Evolutionary conservation across 2,797 vertebrate species (phyloP), one percentile per base, ranked within the genome.

Genomic region (Acrossocheilus wenchowensis): DNA sequence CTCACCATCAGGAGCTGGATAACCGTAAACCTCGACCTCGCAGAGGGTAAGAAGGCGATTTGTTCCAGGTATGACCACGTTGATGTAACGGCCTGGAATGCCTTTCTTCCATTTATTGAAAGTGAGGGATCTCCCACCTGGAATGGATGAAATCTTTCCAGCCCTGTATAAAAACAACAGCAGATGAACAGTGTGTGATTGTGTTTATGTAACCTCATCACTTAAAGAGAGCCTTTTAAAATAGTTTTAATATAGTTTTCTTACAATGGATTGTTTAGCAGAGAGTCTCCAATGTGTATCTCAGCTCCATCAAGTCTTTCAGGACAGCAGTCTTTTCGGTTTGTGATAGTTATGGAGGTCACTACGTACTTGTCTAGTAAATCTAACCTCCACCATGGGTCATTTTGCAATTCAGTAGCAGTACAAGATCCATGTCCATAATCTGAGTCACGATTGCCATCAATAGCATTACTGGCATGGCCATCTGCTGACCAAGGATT

Each of bases 301-400:
- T 94, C 88, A 0, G 73, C 93, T 66, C 91, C 92, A 0, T 90
- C 64, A 6, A 94, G 79, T 21, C 85, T 60, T 0, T 85, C 2
- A 0, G 62, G 1, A 72, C 84, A n/a, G 4, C 1, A 0, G 12
- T 57, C 14, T 11, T 62, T 6, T 83, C 23, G 9, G 17, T 90
- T 94, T 0, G 79, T 81, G 17, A 81, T 68, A 1, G 79, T 87
- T 14, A 90, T 64, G 50, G 85, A 83, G 66, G 79, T 86, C 45
- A 88, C 82, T 50, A 45, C 69, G 6, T 87, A 73, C 34, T 75
- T 30, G 15, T 88, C 69, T 68, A 90, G 50, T 34, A 87, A 86
- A 68, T 88, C 85, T 66, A 90, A 77, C 45, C 86, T 85, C 89
- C 87, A 90, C 87, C 89, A 88, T 43, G 87, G 87, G 43, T 85